These are phyloP conservation scores for Callimorpha dominula DNA, from an alignment of 2,888 invertebrate species.

Conservation along the genomic window DNA sequence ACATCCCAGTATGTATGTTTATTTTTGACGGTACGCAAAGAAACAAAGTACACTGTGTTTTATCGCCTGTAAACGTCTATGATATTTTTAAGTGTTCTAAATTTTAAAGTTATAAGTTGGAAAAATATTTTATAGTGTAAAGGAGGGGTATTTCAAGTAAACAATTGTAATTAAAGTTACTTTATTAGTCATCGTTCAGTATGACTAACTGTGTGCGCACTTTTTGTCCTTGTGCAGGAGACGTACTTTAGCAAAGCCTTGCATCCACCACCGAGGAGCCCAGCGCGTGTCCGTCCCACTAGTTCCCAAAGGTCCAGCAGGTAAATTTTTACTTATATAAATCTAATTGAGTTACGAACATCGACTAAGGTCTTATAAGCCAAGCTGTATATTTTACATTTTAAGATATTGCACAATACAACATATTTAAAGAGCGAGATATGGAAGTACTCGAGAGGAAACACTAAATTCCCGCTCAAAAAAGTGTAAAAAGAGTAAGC, in stretches of 20 bases:
- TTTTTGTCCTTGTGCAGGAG: conserved; percentile 85
- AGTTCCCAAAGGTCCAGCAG: conserved; percentile 93
- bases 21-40: not conserved
- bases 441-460: too few relatives aligned
- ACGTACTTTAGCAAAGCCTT: conserved; percentile 95
- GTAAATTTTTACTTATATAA: conserved; percentile 68
- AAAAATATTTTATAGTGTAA: not conserved
- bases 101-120: not conserved
- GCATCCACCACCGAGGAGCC: conserved; percentile 93
- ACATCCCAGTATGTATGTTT: not conserved
- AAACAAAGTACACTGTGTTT: not conserved
- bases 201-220: not conserved
- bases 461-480: too few relatives aligned
- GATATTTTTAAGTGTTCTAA: not conserved
- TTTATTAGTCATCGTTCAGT: not conserved
- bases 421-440: too few relatives aligned
- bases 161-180: not conserved
- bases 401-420: too few relatives aligned
- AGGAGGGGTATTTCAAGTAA: not conserved
- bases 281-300: conserved; percentile 90
- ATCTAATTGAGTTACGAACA: not conserved
- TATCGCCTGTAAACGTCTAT: not conserved
- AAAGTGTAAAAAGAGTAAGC: too few relatives aligned
- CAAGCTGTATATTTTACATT: too few relatives aligned
- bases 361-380: not conserved